Evolutionary conservation across 1,140 invertebrate genomes (phyloP).

Genomic region (Drosophila subpulchrella): DNA sequence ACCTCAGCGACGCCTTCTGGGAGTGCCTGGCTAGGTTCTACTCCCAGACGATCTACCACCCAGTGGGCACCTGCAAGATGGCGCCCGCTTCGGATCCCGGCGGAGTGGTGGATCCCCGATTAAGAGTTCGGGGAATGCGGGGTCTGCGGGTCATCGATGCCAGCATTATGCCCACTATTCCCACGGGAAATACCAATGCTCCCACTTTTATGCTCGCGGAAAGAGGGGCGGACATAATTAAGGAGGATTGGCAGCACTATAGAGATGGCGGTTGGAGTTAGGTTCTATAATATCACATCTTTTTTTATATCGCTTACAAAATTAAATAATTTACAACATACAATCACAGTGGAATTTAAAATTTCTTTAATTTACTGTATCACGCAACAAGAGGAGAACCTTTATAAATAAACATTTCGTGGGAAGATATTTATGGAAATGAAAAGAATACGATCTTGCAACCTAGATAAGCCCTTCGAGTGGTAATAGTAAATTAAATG

Average conservation of each 20-base stretch:
- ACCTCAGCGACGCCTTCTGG: constrained; percentile 87
- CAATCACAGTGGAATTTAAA: too few species aligned
- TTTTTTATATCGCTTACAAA: background rate
- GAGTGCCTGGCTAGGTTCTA: constrained; percentile 89
- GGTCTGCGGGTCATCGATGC: constrained; percentile 89
- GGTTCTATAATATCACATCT: background rate
- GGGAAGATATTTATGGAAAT: background rate
- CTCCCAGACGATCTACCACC: constrained; percentile 89
- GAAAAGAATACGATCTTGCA: background rate
- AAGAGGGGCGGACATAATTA: constrained; percentile 88
- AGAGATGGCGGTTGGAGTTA: constrained; percentile 55
- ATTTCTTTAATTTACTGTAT: background rate
- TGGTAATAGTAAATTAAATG: background rate
- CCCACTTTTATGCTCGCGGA: constrained; percentile 90
- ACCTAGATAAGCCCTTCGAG: constrained; percentile 13
- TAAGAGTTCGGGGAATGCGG: constrained; percentile 87
- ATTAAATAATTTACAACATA: background rate
- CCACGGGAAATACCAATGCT: constrained; percentile 89
- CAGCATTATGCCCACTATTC: constrained; percentile 90
- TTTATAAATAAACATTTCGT: constrained; percentile 1
- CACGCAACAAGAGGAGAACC: background rate
- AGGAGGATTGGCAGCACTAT: constrained; percentile 85
- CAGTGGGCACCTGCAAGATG: constrained; percentile 88
- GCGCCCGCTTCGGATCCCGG: constrained; percentile 85
- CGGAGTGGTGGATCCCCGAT: constrained; percentile 87